These are phyloP conservation scores for Eospalax fontanierii DNA, from an alignment of 2,797 vertebrate species.

Conservation along the genomic window DNA sequence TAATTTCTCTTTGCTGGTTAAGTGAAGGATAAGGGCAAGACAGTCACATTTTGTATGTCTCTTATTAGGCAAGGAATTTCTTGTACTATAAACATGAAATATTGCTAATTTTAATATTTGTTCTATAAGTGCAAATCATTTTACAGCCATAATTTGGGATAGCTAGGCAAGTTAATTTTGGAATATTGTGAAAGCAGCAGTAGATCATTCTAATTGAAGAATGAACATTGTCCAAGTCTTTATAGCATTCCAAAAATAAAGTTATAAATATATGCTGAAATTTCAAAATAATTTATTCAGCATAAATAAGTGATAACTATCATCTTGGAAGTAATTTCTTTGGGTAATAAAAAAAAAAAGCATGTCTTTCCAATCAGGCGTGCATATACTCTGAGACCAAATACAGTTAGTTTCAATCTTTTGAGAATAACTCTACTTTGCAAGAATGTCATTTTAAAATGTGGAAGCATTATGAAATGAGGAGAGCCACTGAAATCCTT, in stretches of 20 bases:
- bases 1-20: conserved; percentile 51
- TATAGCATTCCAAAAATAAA: conserved; percentile 66
- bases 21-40: conserved; percentile 55
- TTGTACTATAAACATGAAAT: conserved; percentile 52
- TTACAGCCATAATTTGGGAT: conserved; percentile 47
- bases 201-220: conserved; percentile 65
- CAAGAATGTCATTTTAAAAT: conserved; percentile 70
- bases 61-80: conserved; percentile 34
- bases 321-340: conserved; percentile 71
- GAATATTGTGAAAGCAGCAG: conserved; percentile 34
- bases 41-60: conserved; percentile 30
- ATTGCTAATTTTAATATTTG: conserved; percentile 65
- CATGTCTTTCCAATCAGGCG: conserved; percentile 52
- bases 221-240: conserved; percentile 61
- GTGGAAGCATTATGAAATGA: conserved; percentile 27
- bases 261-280: conserved; percentile 63
- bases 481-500: conserved; percentile 56
- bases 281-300: conserved; percentile 73
- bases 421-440: conserved; percentile 66
- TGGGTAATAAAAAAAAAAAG: conserved; percentile 61
- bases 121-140: conserved; percentile 68
- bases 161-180: conserved; percentile 61
- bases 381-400: conserved; percentile 65
- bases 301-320: conserved; percentile 73
- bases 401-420: conserved; percentile 68